These are phyloP conservation scores for Rutilus rutilus DNA, from an alignment of 2,113 vertebrate genomes.

Conservation along the genomic window DNA sequence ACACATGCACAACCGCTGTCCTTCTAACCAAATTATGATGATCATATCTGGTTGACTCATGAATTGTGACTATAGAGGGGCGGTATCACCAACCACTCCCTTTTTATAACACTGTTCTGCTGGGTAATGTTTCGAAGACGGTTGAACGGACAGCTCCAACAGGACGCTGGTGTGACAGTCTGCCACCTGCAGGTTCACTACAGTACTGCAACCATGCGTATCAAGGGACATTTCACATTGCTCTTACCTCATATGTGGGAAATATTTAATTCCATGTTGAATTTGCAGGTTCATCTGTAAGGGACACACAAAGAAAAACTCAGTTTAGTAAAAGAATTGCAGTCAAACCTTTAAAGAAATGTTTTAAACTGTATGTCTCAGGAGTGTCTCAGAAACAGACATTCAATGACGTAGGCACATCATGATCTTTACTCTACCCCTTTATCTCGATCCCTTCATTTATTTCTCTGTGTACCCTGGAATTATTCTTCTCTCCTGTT, in stretches of 20 bases:
- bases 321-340: background rate
- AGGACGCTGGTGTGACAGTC: constrained; percentile 58
- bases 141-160: constrained; percentile 49
- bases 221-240: background rate
- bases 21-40: constrained; percentile 24
- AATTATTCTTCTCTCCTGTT: constrained; percentile 26
- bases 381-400: background rate
- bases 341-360: background rate
- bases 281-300: constrained; percentile 6
- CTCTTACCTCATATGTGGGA: constrained; percentile 9
- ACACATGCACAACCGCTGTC: constrained; percentile 8
- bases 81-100: constrained; percentile 51
- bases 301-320: constrained; percentile 3
- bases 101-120: constrained; percentile 49
- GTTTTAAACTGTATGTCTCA: background rate
- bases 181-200: constrained; percentile 70
- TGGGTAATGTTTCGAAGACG: constrained; percentile 49
- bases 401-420: background rate
- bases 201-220: constrained; percentile 45
- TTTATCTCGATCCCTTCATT: constrained; percentile 14
- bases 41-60: constrained; percentile 53
- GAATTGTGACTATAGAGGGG: constrained; percentile 38
- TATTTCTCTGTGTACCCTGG: constrained; percentile 20
- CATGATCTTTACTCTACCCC: background rate
- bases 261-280: background rate